Percentiles rank a stretch among this genome's conserved stretches.
Conservation (phyloP, 2,797 vertebrate species). For the Oreonectes daqikongensis region DNA sequence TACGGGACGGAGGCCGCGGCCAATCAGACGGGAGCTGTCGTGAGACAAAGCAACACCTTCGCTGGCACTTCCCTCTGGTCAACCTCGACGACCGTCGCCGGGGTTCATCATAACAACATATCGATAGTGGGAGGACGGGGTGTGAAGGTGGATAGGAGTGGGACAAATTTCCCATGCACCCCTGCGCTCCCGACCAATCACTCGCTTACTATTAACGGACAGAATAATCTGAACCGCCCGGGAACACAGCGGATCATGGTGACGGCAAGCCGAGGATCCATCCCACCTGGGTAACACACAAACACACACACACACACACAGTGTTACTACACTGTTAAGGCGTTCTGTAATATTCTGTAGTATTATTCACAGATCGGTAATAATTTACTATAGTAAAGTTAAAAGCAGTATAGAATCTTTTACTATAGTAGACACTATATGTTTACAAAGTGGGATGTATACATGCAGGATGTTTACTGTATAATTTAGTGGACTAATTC, state of each 20-base stretch:
- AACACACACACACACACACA: neutral
- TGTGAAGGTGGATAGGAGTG: constrained; percentile 70
- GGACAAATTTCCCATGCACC: constrained; percentile 74
- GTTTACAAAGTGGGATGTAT: too few species aligned
- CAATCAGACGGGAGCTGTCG: constrained; percentile 67
- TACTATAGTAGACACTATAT: too few species aligned
- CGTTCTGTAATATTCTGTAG: too few species aligned
- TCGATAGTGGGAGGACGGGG: constrained; percentile 65
- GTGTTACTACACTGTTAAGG: neutral
- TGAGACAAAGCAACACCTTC: constrained; percentile 89
- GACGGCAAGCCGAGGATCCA: constrained; percentile 79
- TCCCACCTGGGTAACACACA: constrained; percentile 87
- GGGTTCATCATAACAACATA: constrained; percentile 73
- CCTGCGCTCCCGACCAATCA: constrained; percentile 72
- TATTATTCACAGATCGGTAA: too few species aligned
- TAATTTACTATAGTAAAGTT: too few species aligned
- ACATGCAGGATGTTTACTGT: too few species aligned
- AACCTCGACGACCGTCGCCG: constrained; percentile 68
- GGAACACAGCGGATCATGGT: constrained; percentile 84
- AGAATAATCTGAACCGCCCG: constrained; percentile 95
- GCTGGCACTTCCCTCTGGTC: constrained; percentile 84
- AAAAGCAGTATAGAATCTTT: too few species aligned
- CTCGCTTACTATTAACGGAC: constrained; percentile 80
- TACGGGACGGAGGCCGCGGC: constrained; percentile 63
- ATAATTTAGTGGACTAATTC: too few species aligned